phyloP scores from a whole-genome alignment of 2,888 invertebrate species.

The Synergus umbraculus region DNA sequence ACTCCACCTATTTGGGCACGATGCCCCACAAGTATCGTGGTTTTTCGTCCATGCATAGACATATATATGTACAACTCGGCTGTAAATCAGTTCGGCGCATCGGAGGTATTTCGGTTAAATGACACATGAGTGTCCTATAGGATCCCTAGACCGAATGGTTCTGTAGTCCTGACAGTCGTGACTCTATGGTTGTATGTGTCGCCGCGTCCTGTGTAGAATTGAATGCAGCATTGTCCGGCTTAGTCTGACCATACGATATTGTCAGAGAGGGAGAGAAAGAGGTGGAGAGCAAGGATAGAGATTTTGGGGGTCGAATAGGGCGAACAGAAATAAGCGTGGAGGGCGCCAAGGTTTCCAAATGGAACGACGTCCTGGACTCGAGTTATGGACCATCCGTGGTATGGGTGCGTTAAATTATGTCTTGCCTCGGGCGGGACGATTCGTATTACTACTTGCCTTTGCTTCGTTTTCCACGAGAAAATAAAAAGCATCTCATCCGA shows the following conservation, averaged over 20 bases:
- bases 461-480: background rate
- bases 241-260: constrained; percentile 74
- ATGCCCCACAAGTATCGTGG: constrained; percentile 52
- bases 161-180: background rate
- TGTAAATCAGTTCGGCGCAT: constrained; percentile 75
- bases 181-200: constrained; percentile 17
- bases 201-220: constrained; percentile 62
- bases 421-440: constrained; percentile 60
- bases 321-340: constrained; percentile 60
- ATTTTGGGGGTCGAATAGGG: constrained; percentile 57
- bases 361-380: constrained; percentile 59
- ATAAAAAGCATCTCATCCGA: background rate
- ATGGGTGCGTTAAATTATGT: constrained; percentile 68
- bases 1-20: constrained; percentile 50
- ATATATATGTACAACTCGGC: constrained; percentile 55
- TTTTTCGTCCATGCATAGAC: constrained; percentile 48
- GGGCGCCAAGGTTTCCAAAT: constrained; percentile 62
- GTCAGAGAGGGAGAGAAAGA: constrained; percentile 53
- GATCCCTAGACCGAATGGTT: constrained; percentile 27
- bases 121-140: constrained; percentile 69
- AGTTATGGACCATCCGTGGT: constrained; percentile 63
- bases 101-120: constrained; percentile 75
- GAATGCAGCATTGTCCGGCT: constrained; percentile 73
- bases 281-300: constrained; percentile 21
- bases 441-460: constrained; percentile 42